Evolutionary conservation across 2,797 vertebrate species (phyloP), one percentile per base, ranked within the genome.

Genomic region (Rhinichthys osculus): DNA sequence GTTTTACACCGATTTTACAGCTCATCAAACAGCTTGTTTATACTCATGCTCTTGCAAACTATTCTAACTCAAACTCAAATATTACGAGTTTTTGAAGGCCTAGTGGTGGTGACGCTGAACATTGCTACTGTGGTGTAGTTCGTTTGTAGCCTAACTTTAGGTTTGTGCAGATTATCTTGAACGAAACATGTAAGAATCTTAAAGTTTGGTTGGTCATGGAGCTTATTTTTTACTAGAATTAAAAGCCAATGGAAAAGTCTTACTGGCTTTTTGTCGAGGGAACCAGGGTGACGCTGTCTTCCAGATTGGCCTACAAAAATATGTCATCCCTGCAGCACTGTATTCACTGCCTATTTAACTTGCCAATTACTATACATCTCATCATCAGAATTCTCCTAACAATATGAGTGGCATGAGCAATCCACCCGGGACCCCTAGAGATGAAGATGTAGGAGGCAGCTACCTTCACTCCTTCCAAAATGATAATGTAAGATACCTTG

Each of bases 321-420:
- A 44, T 1, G 17, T 52, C 1, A 77, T 38, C 33, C 35, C 74
- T 57, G 33, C 50, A 57, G 21, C 47, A 35, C 19, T 74, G 7
- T 33, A 74, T 77, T 10, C 73, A 54, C 50, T 54, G 21, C 19
- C 52, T 52, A 30, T 83, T 70, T 67, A 77, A 54, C 19, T n/a
- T 62, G 11, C 27, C 35, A 50, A 47, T 4, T 33, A 50, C 52
- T 81, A 21, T 30, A n/a, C 88, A 77, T 85, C 82, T 82, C 11
- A 85, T 88, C 78, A 1, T 3, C 93, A 99, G 98, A 99, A 99
- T 95, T 99, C 98, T 94, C 98, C 98, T 94, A 99, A 99, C 97
- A 99, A 99, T 96, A 98, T 99, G 97, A 99, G 98, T 97, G 97
- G 97, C 96, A 98, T 99, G 97, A 99, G 97, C 94, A 99, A 99